A percentile compares a stretch with the other conserved stretches of the same genome.
phyloP scores from a whole-genome alignment of 2,888 invertebrate species.

The Athalia cordata region DNA sequence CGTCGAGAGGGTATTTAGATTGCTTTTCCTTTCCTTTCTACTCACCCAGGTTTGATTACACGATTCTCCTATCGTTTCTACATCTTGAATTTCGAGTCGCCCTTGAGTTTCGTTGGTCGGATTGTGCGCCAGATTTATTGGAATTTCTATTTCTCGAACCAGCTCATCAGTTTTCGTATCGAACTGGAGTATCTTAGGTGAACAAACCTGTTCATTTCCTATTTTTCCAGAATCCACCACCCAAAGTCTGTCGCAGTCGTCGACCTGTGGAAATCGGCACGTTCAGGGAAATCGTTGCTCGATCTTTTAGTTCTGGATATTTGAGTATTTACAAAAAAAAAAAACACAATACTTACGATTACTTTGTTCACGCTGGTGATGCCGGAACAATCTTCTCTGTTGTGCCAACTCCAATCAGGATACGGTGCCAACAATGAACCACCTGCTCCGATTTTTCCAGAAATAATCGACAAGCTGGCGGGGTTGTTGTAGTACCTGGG shows the following conservation, averaged over 20 bases:
- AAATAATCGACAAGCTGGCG: constrained; percentile 80
- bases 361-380: constrained; percentile 84
- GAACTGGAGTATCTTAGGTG: constrained; percentile 84
- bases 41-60: constrained; percentile 55
- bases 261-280: too few species aligned
- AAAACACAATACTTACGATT: constrained; percentile 76
- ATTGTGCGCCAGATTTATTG: constrained; percentile 51
- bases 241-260: constrained; percentile 82
- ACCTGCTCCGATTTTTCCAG: constrained; percentile 66
- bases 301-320: not conserved
- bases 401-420: constrained; percentile 80
- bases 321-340: not conserved
- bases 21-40: constrained; percentile 21
- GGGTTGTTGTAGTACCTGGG: constrained; percentile 81
- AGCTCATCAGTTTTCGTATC: constrained; percentile 76
- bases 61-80: constrained; percentile 51
- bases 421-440: constrained; percentile 77
- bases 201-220: constrained; percentile 77
- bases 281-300: not conserved
- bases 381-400: constrained; percentile 78
- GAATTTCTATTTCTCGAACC: constrained; percentile 57
- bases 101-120: constrained; percentile 47
- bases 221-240: constrained; percentile 82
- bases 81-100: constrained; percentile 57
- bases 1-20: not conserved